Evolutionary conservation across 2,797 vertebrate species (phyloP).

Genomic region (Peromyscus eremicus): DNA sequence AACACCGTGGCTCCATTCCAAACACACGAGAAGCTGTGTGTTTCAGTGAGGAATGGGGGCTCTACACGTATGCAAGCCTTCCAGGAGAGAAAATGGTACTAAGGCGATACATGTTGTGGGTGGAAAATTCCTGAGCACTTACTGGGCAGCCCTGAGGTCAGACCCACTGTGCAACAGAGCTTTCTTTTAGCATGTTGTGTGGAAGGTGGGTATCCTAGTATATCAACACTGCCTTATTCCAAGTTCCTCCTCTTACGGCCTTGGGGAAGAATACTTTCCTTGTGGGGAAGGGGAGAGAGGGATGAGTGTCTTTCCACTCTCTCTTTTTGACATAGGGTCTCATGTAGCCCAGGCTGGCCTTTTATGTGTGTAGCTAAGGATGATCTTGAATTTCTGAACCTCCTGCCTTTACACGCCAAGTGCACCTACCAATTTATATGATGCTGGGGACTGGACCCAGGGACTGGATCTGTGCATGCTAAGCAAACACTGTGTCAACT

Average conservation of each 20-base stretch:
- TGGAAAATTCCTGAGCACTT: neutral
- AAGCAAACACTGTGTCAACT: neutral
- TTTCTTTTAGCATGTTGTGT: conserved; percentile 27
- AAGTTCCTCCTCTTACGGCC: conserved; percentile 35
- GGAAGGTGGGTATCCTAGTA: neutral
- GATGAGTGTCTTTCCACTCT: conserved; percentile 23
- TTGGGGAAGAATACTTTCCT: conserved; percentile 73
- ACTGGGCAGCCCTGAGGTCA: neutral
- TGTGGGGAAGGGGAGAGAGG: neutral
- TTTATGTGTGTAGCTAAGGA: neutral
- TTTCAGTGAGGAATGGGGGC: neutral
- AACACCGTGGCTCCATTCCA: conserved; percentile 12
- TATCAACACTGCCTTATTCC: conserved; percentile 69
- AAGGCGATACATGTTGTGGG: neutral
- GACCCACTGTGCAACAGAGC: neutral
- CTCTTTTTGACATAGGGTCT: neutral
- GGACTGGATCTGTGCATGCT: neutral
- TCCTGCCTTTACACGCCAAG: neutral
- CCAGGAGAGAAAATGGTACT: neutral
- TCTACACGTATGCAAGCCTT: neutral
- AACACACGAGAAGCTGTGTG: neutral
- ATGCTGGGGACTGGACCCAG: neutral
- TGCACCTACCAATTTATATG: neutral
- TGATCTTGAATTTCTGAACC: neutral
- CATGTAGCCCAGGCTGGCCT: neutral